A percentile compares a stretch with the other conserved stretches of the same genome.
These are phyloP conservation scores for Henricia sp. DNA, from an alignment of 53 echinoderm and acorn worm species.

Conservation along the genomic window DNA sequence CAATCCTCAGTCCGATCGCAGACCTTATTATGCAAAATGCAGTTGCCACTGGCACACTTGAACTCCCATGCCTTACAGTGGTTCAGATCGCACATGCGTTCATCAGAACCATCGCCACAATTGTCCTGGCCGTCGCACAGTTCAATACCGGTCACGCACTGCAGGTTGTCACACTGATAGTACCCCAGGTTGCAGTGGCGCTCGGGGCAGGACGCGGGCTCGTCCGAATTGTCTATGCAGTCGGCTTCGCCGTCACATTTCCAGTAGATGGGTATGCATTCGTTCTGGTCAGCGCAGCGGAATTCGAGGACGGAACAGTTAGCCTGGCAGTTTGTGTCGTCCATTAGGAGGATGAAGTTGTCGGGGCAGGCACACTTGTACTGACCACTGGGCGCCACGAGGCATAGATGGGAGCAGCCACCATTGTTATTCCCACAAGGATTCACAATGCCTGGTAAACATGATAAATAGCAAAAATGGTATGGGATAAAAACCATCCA, in stretches of 20 bases:
- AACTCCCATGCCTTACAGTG: constrained; percentile 84
- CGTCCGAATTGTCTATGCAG: constrained; percentile 86
- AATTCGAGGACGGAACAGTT: constrained; percentile 72
- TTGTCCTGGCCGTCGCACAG: constrained; percentile 78
- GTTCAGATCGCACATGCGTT: constrained; percentile 64
- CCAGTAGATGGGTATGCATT: constrained; percentile 90
- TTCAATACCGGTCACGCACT: constrained; percentile 59
- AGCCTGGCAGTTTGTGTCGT: constrained; percentile 56
- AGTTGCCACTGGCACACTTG: constrained; percentile 74
- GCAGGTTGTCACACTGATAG: constrained; percentile 83
- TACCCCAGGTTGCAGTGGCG: constrained; percentile 68
- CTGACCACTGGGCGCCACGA: constrained; percentile 68
- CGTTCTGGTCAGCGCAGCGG: constrained; percentile 68
- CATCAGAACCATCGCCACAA: constrained; percentile 82
- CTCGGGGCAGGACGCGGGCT: constrained; percentile 72
- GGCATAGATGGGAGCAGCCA: constrained; percentile 91
- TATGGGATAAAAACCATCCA: background rate
- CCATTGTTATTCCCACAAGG: constrained; percentile 84
- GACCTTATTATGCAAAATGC: constrained; percentile 71
- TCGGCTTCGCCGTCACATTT: constrained; percentile 83
- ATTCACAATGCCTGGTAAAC: constrained; percentile 62
- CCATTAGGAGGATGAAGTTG: constrained; percentile 59
- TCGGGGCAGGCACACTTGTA: constrained; percentile 88
- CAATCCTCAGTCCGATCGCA: constrained; percentile 80
- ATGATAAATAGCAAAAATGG: background rate